A percentile compares a stretch with the other conserved stretches of the same genome.
Evolutionary conservation across 1,140 invertebrate genomes (phyloP).

Genomic region (Meteorus sp.): DNA sequence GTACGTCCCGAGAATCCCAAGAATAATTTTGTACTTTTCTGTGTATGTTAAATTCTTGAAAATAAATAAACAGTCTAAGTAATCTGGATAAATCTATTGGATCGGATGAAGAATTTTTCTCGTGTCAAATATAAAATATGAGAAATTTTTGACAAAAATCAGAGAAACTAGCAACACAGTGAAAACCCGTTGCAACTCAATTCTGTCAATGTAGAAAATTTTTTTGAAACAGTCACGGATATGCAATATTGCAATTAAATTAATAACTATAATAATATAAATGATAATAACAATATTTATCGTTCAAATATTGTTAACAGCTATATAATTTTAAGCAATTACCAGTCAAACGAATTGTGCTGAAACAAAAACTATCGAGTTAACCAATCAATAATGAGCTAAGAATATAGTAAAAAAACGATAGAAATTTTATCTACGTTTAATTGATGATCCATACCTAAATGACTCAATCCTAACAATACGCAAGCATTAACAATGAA

Average conservation of each 20-base stretch:
- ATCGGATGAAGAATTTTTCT: too few relatives aligned
- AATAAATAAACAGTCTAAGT: too few relatives aligned
- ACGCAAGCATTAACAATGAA: slow-evolving; percentile 63
- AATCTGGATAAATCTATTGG: too few relatives aligned
- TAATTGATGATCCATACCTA: slow-evolving; percentile 61
- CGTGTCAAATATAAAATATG: too few relatives aligned
- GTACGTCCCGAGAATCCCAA: not conserved
- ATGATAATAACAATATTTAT: not conserved
- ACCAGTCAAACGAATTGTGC: slow-evolving; percentile 52
- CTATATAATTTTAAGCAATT: slow-evolving; percentile 39
- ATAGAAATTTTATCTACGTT: slow-evolving; percentile 48
- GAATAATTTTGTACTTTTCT: too few relatives aligned
- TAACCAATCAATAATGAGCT: slow-evolving; percentile 47
- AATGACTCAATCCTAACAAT: slow-evolving; percentile 62
- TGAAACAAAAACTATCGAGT: slow-evolving; percentile 55
- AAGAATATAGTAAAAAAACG: slow-evolving; percentile 49
- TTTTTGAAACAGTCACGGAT: not conserved
- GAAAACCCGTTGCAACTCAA: too few relatives aligned
- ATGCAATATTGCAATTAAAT: not conserved
- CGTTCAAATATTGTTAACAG: not conserved
- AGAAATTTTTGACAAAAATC: too few relatives aligned
- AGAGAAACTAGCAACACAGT: too few relatives aligned
- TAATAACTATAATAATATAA: not conserved
- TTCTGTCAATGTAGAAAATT: not conserved
- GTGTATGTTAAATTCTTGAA: too few relatives aligned